Evolutionary conservation across 1,140 invertebrate genomes (phyloP).

Genomic region (Platorchestia sp.): DNA sequence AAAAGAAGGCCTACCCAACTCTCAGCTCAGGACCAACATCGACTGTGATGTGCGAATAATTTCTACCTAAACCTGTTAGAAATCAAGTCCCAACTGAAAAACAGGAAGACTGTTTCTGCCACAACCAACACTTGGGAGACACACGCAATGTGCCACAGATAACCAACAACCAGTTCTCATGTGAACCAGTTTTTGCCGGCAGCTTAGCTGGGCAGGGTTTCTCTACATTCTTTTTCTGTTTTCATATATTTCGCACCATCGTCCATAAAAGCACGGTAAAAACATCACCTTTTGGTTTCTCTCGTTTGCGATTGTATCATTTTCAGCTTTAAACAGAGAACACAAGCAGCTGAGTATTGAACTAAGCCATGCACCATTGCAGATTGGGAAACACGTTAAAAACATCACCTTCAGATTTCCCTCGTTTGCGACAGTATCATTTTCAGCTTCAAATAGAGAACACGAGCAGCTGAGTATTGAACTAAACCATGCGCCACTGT

Average conservation of each 20-base stretch:
- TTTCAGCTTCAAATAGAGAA: neutral
- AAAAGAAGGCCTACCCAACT: too few relatives aligned
- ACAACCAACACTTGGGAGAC: neutral
- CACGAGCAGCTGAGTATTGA: neutral
- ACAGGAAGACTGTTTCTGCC: neutral
- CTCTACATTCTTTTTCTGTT: neutral
- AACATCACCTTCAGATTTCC: neutral
- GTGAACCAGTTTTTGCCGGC: neutral
- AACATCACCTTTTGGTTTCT: neutral
- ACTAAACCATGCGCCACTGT: neutral
- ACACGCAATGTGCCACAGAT: neutral
- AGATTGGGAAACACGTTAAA: neutral
- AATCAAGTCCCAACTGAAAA: neutral
- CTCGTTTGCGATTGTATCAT: neutral
- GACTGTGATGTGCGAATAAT: neutral
- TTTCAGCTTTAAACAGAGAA: neutral
- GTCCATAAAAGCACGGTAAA: neutral
- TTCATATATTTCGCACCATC: neutral
- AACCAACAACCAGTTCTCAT: neutral
- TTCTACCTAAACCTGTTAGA: neutral
- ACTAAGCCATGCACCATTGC: too few relatives aligned
- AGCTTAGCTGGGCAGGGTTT: neutral
- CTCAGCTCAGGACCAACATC: too few relatives aligned
- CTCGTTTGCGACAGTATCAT: neutral
- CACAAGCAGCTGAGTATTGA: neutral